phyloP scores from a whole-genome alignment of 2,113 vertebrate species.

The Menura novaehollandiae region DNA sequence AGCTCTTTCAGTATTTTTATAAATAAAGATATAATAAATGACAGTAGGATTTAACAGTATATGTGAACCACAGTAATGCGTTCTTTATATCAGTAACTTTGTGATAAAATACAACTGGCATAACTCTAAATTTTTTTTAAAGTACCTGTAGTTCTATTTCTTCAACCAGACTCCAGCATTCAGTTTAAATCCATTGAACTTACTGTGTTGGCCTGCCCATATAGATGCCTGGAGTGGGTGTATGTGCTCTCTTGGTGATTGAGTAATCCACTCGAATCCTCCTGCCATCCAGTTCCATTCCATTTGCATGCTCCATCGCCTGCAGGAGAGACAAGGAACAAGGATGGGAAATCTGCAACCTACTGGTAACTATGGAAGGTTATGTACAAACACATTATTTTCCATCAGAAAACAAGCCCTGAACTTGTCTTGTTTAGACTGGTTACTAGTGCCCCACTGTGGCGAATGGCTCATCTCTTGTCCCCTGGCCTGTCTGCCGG shows the following conservation, averaged over 20 bases:
- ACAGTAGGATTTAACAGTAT: background rate
- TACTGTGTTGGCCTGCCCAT: slow-evolving; percentile 93
- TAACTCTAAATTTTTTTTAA: background rate
- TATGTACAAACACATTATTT: background rate
- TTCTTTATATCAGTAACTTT: background rate
- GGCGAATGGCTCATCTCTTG: background rate
- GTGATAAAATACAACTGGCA: background rate
- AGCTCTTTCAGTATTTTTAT: background rate
- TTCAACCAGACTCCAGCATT: background rate
- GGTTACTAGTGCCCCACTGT: slow-evolving; percentile 45
- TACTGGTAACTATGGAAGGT: background rate
- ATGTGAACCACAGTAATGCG: background rate
- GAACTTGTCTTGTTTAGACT: background rate
- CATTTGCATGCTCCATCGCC: slow-evolving; percentile 92
- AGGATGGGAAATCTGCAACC: background rate
- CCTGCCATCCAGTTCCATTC: slow-evolving; percentile 92
- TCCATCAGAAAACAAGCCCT: background rate
- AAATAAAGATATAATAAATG: background rate
- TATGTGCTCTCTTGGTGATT: slow-evolving; percentile 92
- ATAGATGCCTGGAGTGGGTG: slow-evolving; percentile 91
- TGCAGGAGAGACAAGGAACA: slow-evolving; percentile 39
- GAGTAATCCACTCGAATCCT: slow-evolving; percentile 92
- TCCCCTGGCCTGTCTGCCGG: background rate
- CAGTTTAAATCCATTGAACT: slow-evolving; percentile 36
- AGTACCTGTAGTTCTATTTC: background rate